These are phyloP conservation scores for Tiphia femorata DNA, from an alignment of 2,888 invertebrate genomes.

Conservation along the genomic window DNA sequence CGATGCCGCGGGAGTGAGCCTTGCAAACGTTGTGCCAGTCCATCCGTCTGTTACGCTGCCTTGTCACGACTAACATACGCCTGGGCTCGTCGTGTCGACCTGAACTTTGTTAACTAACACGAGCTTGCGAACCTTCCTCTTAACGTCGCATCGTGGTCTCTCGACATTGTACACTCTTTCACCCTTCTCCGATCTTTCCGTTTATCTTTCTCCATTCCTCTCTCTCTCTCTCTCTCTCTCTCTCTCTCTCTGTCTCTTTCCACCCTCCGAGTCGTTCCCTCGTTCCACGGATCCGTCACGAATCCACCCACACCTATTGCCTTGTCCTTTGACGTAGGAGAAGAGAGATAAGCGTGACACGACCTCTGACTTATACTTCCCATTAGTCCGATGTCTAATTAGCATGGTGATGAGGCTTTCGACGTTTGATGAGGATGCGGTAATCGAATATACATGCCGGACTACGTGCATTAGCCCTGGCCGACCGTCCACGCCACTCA, in stretches of 20 bases:
- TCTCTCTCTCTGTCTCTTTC: conserved; percentile 18
- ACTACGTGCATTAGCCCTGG: conserved; percentile 30
- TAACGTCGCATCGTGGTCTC: not conserved
- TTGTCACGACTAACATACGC: conserved; percentile 23
- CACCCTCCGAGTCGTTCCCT: too few relatives aligned
- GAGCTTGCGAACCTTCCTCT: conserved; percentile 16
- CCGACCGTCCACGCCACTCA: conserved; percentile 9
- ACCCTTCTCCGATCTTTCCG: conserved; percentile 5
- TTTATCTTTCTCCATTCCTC: conserved; percentile 9
- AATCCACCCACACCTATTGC: conserved; percentile 9
- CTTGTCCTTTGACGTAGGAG: conserved; percentile 14
- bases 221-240: conserved; percentile 9
- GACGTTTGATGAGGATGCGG: conserved; percentile 55
- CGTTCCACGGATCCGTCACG: too few relatives aligned
- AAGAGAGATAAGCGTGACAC: conserved; percentile 54
- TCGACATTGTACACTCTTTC: conserved; percentile 3
- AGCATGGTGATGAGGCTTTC: conserved; percentile 59
- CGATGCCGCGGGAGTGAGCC: conserved; percentile 18
- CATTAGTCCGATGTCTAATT: conserved; percentile 57
- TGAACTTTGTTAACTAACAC: conserved; percentile 37
- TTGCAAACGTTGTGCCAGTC: conserved; percentile 28
- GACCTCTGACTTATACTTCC: conserved; percentile 59
- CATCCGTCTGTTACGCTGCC: conserved; percentile 37
- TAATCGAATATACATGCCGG: conserved; percentile 51
- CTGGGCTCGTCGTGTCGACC: conserved; percentile 13